These are phyloP conservation scores for Eulemur rufifrons DNA, from an alignment of 2,113 vertebrate genomes.

Conservation along the genomic window DNA sequence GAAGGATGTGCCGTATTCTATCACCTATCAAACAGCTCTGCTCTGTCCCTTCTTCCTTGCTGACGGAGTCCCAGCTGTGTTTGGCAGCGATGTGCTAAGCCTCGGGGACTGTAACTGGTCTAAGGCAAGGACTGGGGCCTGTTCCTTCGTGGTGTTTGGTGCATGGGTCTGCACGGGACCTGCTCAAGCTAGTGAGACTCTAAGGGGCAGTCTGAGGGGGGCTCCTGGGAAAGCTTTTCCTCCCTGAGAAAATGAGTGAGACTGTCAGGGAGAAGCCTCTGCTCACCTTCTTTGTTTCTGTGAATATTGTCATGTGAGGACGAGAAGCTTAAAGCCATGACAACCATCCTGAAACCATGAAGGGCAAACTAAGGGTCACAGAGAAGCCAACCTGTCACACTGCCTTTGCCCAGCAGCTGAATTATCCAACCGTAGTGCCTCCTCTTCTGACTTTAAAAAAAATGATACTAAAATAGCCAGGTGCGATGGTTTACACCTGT, in stretches of 20 bases:
- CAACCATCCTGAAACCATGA: neutral
- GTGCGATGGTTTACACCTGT: neutral
- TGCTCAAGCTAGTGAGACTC: neutral
- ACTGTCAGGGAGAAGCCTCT: neutral
- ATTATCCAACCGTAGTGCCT: neutral
- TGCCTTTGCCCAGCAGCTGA: neutral
- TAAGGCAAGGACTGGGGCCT: neutral
- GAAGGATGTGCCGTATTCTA: neutral
- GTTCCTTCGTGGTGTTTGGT: neutral
- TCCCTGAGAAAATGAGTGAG: neutral
- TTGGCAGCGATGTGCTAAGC: neutral
- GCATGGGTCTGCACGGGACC: neutral
- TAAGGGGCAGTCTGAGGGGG: neutral
- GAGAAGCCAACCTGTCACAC: neutral
- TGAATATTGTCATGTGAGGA: neutral
- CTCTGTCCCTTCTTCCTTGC: neutral
- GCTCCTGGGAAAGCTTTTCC: neutral
- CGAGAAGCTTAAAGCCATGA: neutral
- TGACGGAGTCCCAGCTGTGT: neutral
- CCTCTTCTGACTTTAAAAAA: neutral
- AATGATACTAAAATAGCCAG: too few species aligned
- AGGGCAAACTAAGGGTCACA: neutral
- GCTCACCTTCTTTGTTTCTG: neutral
- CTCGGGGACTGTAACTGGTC: rapidly evolving
- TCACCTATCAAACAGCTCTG: neutral